A percentile compares a stretch with the other conserved stretches of the same genome.
Evolutionary conservation across 2,888 invertebrate genomes (phyloP).

Genomic region (Callinectes sapidus): DNA sequence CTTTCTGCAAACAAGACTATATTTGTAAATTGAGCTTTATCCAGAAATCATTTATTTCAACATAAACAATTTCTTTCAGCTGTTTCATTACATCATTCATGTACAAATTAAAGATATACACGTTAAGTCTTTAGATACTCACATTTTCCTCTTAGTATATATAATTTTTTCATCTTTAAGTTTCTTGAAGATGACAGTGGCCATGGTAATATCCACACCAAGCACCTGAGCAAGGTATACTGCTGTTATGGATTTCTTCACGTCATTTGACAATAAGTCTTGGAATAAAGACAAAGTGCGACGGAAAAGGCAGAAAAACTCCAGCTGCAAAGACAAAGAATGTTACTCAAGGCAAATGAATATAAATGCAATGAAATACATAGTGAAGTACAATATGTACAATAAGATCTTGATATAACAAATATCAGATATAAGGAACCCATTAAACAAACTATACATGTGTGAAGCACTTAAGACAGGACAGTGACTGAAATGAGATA

Average conservation of each 20-base stretch:
- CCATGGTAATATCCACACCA: constrained; percentile 56
- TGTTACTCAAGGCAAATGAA: neutral
- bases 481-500: too few relatives aligned
- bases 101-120: too few relatives aligned
- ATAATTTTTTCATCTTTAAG: constrained; percentile 50
- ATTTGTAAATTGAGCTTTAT: too few relatives aligned
- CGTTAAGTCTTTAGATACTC: neutral
- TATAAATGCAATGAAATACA: neutral
- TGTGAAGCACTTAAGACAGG: too few relatives aligned
- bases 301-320: constrained; percentile 58
- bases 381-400: neutral
- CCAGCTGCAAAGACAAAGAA: constrained; percentile 32
- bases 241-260: constrained; percentile 16
- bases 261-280: neutral
- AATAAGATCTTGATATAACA: too few relatives aligned
- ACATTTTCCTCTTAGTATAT: constrained; percentile 9
- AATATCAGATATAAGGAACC: too few relatives aligned
- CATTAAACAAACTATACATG: too few relatives aligned
- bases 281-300: constrained; percentile 48
- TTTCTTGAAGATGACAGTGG: constrained; percentile 26
- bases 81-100: too few relatives aligned
- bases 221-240: constrained; percentile 44
- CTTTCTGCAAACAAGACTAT: too few relatives aligned
- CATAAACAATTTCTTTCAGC: too few relatives aligned
- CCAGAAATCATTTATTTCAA: too few relatives aligned